Evolutionary conservation across 2,888 invertebrate species (phyloP).

Genomic region (Drosophila sordidapex): DNA sequence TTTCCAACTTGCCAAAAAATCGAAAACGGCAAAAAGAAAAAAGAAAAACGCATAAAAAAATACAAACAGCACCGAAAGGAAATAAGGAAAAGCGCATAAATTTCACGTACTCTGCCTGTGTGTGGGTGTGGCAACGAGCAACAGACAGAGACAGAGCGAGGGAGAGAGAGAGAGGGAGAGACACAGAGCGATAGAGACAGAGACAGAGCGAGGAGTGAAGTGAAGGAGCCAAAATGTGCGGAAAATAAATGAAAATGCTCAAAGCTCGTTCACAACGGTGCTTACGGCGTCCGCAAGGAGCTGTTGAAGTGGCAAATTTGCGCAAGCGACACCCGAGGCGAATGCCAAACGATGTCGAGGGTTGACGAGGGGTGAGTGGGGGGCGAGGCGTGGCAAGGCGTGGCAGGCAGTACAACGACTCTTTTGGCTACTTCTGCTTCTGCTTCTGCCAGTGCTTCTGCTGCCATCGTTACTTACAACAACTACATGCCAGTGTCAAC

Average conservation of each 20-base stretch:
- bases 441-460: slow-evolving; percentile 1
- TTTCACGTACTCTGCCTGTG: slow-evolving; percentile 46
- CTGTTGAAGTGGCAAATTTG: slow-evolving; percentile 85
- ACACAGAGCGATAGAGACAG: slow-evolving; percentile 5
- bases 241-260: slow-evolving; percentile 84
- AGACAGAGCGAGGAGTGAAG: slow-evolving; percentile 37
- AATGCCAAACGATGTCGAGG: slow-evolving; percentile 25
- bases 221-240: slow-evolving; percentile 72
- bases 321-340: slow-evolving; percentile 81
- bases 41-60: slow-evolving; percentile 22
- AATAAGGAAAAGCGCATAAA: slow-evolving; percentile 69
- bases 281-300: slow-evolving; percentile 84
- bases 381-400: slow-evolving; percentile 39
- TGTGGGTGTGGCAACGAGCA: slow-evolving; percentile 52
- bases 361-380: slow-evolving; percentile 19
- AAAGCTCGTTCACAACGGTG: slow-evolving; percentile 84
- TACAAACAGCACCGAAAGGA: slow-evolving; percentile 32
- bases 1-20: slow-evolving; percentile 82
- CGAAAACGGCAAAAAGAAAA: slow-evolving; percentile 61
- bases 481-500: slow-evolving; percentile 84
- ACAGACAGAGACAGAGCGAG: not conserved
- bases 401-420: slow-evolving; percentile 60
- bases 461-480: slow-evolving; percentile 84
- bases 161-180: not conserved
- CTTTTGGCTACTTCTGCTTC: slow-evolving; percentile 11